Evolutionary conservation across 1,140 invertebrate genomes (phyloP), one percentile per base, ranked within the genome.

Genomic region (Nephotettix cincticeps): DNA sequence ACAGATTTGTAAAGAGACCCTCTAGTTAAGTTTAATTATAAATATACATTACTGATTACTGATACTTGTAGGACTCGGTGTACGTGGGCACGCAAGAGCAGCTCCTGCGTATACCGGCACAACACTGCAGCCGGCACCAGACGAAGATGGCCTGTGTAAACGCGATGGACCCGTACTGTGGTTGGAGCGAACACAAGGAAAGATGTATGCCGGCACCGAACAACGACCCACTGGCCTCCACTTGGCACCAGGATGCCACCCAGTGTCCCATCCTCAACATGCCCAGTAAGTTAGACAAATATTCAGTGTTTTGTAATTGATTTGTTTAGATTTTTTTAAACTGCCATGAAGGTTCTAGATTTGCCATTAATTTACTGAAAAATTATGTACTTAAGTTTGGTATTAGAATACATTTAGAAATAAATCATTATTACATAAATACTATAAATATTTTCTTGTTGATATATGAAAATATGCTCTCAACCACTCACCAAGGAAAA

Each of bases 161-260:
- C 75, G 90, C 94, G 0, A 91, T 91, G 82, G 96, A 98, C 81
- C 96, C 96, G 0, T 95, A 97, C 79, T 98, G 96, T 81, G 96
- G 94, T 0, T 98, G 95, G 95, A 90, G 97, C 80, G 89, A 90
- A 68, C 83, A 87, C 1, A 80, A 86, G 3, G 86, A 92, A 64
- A 79, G 81, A 11, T 97, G 95, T 77, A 86, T 89, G 0, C 82
- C 87, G 0, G 85, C 90, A 0, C 90, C 87, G 0, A 83, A 84
- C 69, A 84, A 86, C 25, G 86, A 91, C 72, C 84, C 88, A 0
- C 80, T 83, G 13, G 84, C 80, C 23, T 84, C 83, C 43, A 88
- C 85, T 76, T 94, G 90, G 93, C 84, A 85, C n/a, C 94, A 95
- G 78, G 79, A 86, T 30, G 81, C 89, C 56, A 85, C 86, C 17